Percentiles rank a stretch among this genome's conserved stretches.
These are phyloP conservation scores for Polypedilum pembai DNA, from an alignment of 1,140 invertebrate species.

Conservation along the genomic window DNA sequence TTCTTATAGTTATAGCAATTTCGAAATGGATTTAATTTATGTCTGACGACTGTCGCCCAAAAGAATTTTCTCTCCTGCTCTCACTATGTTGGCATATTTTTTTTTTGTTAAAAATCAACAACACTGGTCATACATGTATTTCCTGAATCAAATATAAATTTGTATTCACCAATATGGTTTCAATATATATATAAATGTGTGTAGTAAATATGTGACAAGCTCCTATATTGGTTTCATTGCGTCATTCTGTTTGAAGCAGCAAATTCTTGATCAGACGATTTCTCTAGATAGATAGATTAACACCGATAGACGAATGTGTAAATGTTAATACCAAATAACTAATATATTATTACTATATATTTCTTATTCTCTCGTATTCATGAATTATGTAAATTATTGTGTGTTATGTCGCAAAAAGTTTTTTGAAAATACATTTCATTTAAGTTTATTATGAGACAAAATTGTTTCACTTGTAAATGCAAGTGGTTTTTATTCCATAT, in stretches of 20 bases:
- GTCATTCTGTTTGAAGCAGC: not conserved
- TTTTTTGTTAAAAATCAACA: not conserved
- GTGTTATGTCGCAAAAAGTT: not conserved
- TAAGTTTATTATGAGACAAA: not conserved
- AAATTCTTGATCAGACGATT: not conserved
- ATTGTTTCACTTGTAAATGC: not conserved
- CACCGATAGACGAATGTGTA: not conserved
- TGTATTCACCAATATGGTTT: not conserved
- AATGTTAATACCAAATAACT: not conserved
- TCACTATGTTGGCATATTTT: not conserved
- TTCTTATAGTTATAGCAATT: not conserved
- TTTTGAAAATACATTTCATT: not conserved
- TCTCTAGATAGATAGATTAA: not conserved
- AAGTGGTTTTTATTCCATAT: not conserved
- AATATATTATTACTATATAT: not conserved
- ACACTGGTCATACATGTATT: not conserved
- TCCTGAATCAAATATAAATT: constrained; percentile 10
- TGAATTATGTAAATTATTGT: constrained; percentile 20
- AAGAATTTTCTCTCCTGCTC: not conserved
- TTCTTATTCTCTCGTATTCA: not conserved
- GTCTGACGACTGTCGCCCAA: not conserved
- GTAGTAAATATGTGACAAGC: not conserved
- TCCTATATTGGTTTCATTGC: not conserved
- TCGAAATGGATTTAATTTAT: not conserved
- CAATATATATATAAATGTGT: not conserved